Percentiles rank a stretch among this genome's conserved stretches.
phyloP scores from a whole-genome alignment of 2,797 vertebrate species.

The Eulemur albifrons region DNA sequence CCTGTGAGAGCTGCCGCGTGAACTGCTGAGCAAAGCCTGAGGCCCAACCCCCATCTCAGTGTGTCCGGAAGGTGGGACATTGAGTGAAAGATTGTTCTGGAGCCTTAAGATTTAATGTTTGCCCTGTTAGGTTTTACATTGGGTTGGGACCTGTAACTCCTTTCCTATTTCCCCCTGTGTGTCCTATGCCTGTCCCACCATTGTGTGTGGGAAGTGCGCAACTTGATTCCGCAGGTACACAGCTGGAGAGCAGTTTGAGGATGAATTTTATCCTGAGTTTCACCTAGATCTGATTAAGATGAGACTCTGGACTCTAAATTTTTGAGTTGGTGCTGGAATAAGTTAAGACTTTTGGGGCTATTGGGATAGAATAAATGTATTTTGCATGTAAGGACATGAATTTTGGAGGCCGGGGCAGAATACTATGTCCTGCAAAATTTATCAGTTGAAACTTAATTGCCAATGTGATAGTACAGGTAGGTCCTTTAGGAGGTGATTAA shows the following conservation, averaged over 20 bases:
- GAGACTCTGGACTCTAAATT: background rate
- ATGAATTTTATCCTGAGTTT: background rate
- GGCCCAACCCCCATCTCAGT: background rate
- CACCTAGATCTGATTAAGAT: background rate
- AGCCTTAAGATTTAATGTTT: background rate
- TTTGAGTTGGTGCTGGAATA: background rate
- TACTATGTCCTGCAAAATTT: background rate
- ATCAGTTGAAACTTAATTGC: background rate
- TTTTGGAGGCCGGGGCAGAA: background rate
- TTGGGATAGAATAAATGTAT: background rate
- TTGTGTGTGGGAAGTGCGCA: background rate
- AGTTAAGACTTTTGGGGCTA: background rate
- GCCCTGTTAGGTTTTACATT: background rate
- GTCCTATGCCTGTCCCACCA: background rate
- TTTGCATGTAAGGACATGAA: background rate
- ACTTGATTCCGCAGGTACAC: background rate
- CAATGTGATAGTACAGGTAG: background rate
- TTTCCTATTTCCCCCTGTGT: background rate
- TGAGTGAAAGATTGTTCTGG: background rate
- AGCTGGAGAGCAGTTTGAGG: background rate
- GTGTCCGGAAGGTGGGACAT: background rate
- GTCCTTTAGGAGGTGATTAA: background rate
- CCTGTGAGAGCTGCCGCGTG: background rate
- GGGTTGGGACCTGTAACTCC: background rate
- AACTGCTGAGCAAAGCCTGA: background rate